Evolutionary conservation across 2,113 vertebrate species (phyloP), one percentile per base, ranked within the genome.

Genomic region (Abramis brama): DNA sequence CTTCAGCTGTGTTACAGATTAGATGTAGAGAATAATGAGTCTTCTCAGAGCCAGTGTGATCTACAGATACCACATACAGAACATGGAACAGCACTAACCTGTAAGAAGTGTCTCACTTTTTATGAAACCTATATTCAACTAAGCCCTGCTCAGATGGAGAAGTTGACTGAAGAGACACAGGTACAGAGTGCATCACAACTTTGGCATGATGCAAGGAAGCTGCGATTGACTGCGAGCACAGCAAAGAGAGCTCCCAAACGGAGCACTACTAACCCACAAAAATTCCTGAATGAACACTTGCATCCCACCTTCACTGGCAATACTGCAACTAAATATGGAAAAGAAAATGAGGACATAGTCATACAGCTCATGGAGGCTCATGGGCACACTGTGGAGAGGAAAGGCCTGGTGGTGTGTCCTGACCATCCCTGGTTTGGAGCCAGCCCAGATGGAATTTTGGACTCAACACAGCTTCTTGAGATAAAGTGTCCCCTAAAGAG

Each of bases 171-270:
- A 64, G 60, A 64, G 60, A 64, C 60, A 4, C 25, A 27, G 25
- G 25, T 13, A 64, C 4, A 64, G 60, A 64, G 60, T 64, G 25
- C 4, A 27, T 64, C 60, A 27, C 25, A 64, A 64, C 60, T 64
- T 11, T 64, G n/a, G 78, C 85, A 86, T 81, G 55, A 86, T 82
- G 85, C 85, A 27, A 86, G 78, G 52, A 86, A 62, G 6, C 76
- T 80, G 84, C 5, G 50, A 25, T 39, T 86, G 33, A 86, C 85
- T 60, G 85, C 55, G 4, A 82, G 78, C 60, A 85, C 7, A 82
- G 78, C 85, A 23, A 74, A 75, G 25, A 81, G 13, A 80, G 6
- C 45, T 36, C 55, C 78, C 6, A 86, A 81, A 62, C 0, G 39
- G 52, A 81, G 55, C 55, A 74, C 85, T 50, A 82, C 85, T 17